Evolutionary conservation across 2,797 vertebrate species (phyloP).

Genomic region (Avahi laniger): DNA sequence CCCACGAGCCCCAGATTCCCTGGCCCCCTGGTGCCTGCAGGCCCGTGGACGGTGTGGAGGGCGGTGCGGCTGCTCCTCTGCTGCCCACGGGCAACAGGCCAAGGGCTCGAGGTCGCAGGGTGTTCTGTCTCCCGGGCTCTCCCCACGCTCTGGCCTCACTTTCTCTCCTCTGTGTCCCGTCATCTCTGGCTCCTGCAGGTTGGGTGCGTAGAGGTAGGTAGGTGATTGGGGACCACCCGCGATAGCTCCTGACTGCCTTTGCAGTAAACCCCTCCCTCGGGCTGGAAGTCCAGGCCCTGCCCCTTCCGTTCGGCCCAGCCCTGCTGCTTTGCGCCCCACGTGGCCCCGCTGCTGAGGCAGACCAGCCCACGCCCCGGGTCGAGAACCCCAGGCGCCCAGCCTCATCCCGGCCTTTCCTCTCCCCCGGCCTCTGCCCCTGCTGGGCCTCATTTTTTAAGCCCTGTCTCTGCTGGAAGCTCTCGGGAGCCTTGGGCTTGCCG

Average conservation of each 20-base stretch:
- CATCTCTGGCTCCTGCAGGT: neutral
- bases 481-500: neutral
- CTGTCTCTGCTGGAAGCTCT: neutral
- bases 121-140: neutral
- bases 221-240: neutral
- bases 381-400: neutral
- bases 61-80: no score
- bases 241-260: neutral
- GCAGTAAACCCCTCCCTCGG: no score
- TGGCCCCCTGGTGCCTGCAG: neutral
- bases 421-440: neutral
- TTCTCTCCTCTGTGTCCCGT: neutral
- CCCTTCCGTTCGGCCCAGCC: neutral
- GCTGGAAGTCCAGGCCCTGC: neutral
- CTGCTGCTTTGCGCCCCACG: neutral
- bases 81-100: neutral
- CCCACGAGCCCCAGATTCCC: neutral
- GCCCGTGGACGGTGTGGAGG: neutral
- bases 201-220: neutral
- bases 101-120: neutral
- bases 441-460: neutral
- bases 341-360: accelerated
- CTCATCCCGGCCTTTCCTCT: neutral
- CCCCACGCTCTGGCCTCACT: neutral
- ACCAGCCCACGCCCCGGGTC: accelerated